Conservation (phyloP, 2,113 vertebrate genomes). For the Plectropomus leopardus region DNA sequence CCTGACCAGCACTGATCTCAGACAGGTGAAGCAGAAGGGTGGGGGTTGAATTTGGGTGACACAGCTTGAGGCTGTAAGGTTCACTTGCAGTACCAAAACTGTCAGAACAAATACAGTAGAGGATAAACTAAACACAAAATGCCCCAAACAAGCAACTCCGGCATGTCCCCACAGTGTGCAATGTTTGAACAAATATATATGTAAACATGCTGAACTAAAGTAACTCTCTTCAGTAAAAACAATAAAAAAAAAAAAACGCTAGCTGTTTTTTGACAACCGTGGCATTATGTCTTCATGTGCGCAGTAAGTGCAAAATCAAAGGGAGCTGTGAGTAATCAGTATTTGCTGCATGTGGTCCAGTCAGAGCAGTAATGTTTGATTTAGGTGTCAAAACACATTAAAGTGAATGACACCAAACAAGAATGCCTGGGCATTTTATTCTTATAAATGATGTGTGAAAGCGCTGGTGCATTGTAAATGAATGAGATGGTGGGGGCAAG, state of each 20-base stretch:
- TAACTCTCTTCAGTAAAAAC: neutral
- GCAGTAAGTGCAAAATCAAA: constrained; percentile 21
- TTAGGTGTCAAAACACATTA: constrained; percentile 67
- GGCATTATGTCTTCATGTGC: constrained; percentile 2
- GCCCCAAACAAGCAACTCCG: neutral
- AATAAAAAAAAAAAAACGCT: neutral
- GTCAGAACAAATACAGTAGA: neutral
- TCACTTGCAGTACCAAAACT: neutral
- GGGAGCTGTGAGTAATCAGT: constrained; percentile 52
- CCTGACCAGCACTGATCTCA: neutral
- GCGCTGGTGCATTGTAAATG: constrained; percentile 49
- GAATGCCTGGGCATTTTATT: constrained; percentile 37
- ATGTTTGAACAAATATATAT: neutral
- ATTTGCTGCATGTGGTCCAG: constrained; percentile 39
- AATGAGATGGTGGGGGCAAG: constrained; percentile 32
- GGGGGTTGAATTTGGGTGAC: neutral
- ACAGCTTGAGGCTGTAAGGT: neutral
- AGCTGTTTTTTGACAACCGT: neutral
- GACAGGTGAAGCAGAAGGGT: neutral
- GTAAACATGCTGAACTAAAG: constrained; percentile 1
- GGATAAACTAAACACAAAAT: neutral
- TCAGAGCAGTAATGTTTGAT: constrained; percentile 50
- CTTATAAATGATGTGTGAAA: constrained; percentile 57
- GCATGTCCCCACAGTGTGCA: neutral
- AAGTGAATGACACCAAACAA: constrained; percentile 64